Conservation (phyloP, 1,140 invertebrate genomes). For the Globodera ellingtonae region DNA sequence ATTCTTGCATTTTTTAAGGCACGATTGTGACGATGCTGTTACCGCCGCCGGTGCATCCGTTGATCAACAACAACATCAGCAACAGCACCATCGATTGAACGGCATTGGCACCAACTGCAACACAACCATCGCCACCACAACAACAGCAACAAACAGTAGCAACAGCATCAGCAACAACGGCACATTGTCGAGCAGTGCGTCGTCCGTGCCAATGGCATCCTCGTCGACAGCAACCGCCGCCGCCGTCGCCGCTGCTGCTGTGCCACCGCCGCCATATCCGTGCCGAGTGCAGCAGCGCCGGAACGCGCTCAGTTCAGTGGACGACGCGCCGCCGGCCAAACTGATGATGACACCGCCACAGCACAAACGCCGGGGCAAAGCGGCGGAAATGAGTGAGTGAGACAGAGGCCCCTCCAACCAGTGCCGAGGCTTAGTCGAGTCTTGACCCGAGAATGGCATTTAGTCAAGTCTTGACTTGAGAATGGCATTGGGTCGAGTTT, state of each 20-base stretch:
- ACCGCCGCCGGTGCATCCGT: not conserved
- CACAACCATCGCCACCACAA: not conserved
- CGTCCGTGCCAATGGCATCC: slow-evolving; percentile 38
- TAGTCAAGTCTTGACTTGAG: no score
- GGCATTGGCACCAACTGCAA: not conserved
- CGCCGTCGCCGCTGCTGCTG: not conserved
- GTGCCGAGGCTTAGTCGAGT: no score
- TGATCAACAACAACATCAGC: not conserved
- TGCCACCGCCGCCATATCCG: not conserved
- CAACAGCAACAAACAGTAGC: not conserved
- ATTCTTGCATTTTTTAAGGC: no score
- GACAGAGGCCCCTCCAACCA: no score
- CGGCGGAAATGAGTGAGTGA: slow-evolving; percentile 2
- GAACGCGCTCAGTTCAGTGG: slow-evolving; percentile 15
- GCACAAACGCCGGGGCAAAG: not conserved
- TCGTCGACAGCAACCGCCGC: slow-evolving; percentile 36
- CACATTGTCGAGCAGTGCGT: slow-evolving; percentile 36
- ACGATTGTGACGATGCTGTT: no score
- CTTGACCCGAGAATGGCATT: no score
- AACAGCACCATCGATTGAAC: slow-evolving; percentile 2
- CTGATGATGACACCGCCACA: not conserved
- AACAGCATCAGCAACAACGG: not conserved
- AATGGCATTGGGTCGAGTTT: no score
- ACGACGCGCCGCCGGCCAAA: not conserved
- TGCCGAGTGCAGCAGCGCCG: slow-evolving; percentile 20